These are phyloP conservation scores for Atlantisia rogersi DNA, from an alignment of 2,113 vertebrate species.

Conservation along the genomic window DNA sequence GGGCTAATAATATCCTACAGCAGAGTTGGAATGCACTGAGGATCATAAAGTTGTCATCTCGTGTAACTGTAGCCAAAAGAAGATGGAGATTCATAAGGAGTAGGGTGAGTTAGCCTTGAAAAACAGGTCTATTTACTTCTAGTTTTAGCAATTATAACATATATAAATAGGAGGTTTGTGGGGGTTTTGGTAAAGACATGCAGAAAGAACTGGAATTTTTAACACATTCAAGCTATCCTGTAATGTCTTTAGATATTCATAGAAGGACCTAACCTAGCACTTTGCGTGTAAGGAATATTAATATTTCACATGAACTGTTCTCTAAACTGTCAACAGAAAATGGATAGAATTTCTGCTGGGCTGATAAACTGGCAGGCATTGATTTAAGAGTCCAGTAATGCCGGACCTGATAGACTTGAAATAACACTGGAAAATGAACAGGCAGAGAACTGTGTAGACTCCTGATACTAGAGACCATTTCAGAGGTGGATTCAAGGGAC, in stretches of 20 bases:
- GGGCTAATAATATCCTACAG: conserved; percentile 17
- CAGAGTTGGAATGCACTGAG: not conserved
- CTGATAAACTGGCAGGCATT: not conserved
- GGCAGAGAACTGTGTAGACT: not conserved
- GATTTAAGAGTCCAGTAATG: not conserved
- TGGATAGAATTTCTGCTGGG: not conserved
- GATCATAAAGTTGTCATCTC: conserved; percentile 19
- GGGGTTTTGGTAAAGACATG: not conserved
- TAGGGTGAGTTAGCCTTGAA: not conserved
- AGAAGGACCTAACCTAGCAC: not conserved
- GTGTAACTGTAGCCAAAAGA: not conserved
- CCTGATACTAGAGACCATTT: not conserved
- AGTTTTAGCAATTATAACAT: not conserved
- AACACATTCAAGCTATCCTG: not conserved
- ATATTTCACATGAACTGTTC: not conserved
- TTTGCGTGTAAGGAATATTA: not conserved
- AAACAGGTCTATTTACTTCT: not conserved
- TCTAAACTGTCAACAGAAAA: not conserved
- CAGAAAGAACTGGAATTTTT: not conserved
- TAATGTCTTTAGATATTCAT: not conserved
- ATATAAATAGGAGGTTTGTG: not conserved
- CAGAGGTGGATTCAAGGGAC: not conserved
- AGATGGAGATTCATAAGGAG: not conserved
- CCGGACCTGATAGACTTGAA: not conserved
- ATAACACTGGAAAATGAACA: not conserved